Evolutionary conservation across 2,113 vertebrate genomes (phyloP), one percentile per base, ranked within the genome.

Genomic region (Helogale parvula): DNA sequence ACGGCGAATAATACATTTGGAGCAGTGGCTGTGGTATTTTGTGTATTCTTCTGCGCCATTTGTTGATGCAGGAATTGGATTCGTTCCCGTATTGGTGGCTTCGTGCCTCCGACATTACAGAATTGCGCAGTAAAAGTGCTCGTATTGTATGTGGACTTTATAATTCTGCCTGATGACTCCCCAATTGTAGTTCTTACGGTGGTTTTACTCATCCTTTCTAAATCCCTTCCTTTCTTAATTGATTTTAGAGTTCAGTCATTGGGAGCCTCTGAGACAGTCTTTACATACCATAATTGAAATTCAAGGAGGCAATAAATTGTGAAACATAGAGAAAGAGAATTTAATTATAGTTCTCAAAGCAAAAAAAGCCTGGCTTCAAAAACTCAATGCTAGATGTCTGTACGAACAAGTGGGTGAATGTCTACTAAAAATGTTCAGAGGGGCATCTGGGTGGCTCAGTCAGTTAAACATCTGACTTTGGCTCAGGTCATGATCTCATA

Each of bases 251-350:
- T 77, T 52, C 19, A 74, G 41, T 86, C 72, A 79, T 68, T 96
- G 63, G 47, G 17, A 76, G 25, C n/a, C n/a, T 89, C 74, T 52
- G 45, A 96, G 25, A 66, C 96, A 87, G 69, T 74, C 68, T 84
- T 96, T 92, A 69, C 66, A 89, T 54, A 63, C 45, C 45, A 31
- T 93, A 38, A 66, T 80, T 96, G 93, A 90, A 90, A 93, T 47
- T 19, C 83, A 66, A 97, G 50, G 29, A 66, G 29, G 74, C 27
- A 60, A 79, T 91, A 92, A 80, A 71, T 76, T 80, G 88, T 82
- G 57, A 95, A 87, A 84, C 25, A 11, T 15, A 71, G 76, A 88
- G 54, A 95, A 90, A 87, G 29, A 86, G 1, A 93, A 95, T 93
- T 89, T 15, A 80, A 33, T 92, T 88, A 52, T 35, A 25, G 11